Base-by-base conservation (phyloP, 2,113 vertebrate species). In the Phyllostomus hastatus region DNA sequence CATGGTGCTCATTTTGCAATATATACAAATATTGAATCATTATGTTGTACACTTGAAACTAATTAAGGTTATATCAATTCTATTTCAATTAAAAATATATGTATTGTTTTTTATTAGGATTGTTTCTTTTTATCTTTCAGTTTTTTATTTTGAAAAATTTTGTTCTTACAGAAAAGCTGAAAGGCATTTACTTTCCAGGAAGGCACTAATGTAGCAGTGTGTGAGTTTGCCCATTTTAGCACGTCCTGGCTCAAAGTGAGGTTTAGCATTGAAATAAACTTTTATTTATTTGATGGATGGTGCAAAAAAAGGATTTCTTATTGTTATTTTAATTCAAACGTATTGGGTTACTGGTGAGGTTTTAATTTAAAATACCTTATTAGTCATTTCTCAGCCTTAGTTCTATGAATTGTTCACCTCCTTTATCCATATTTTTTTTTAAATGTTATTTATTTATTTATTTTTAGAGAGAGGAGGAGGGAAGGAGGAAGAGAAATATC, bases 241-340 rank as follows among this genome's bases (percentile, higher is more conserved):
- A 26, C 2, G 69, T 33, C 7, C 41, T 52, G 28, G 61, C 16
- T 69, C 57, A 46, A 87, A 90, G 35, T 28, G 46, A 69, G 31
- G 78, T 46, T 86, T 87, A 89, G 92, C 54, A 90, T 46, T 86
- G 54, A 93, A 89, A 86, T 31, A 54, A 92, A 93, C 76, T 69
- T 92, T 75, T 8, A 82, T 87, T 79, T 43, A 61, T 75, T 80
- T 86, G 80, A 75, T 59, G 57, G 50, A 33, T 81, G 43, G 57
- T 26, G 20, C 38, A 89, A 84, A 96, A 79, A 80, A 83, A 79
- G 50, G 8, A 70, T 82, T 93, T 93, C 24, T 70, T 43, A 24
- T 26, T 93, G 19, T 69, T 54, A 72, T 81, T 90, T 95, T 90
- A 90, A 93, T 43, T 75, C 15, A 73, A 20, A 90, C 81, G 86